phyloP scores from a whole-genome alignment of 2,797 vertebrate species.

The Chaunax sp. region DNA sequence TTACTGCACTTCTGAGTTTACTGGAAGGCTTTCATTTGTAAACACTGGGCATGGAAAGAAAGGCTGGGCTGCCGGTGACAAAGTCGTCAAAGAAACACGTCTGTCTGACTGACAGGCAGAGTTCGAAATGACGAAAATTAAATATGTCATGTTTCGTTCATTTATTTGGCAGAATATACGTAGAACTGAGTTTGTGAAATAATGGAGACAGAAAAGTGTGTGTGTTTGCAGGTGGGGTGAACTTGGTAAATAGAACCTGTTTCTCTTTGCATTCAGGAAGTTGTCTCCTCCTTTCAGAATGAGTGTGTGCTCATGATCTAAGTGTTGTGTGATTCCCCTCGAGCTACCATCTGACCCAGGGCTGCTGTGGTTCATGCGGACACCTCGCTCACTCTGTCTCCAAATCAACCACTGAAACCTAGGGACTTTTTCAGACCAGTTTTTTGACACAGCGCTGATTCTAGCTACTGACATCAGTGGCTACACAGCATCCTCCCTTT shows the following conservation, averaged over 20 bases:
- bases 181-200: too few relatives aligned
- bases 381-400: slow-evolving; percentile 76
- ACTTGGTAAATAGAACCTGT: slow-evolving; percentile 60
- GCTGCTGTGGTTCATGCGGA: slow-evolving; percentile 69
- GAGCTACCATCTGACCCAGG: slow-evolving; percentile 59
- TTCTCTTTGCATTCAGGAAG: slow-evolving; percentile 74
- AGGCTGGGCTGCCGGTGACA: slow-evolving; percentile 23
- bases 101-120: background rate
- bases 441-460: slow-evolving; percentile 29
- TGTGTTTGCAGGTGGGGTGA: background rate
- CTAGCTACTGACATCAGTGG: slow-evolving; percentile 33
- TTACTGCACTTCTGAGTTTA: slow-evolving; percentile 66
- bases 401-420: slow-evolving; percentile 70
- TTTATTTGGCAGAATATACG: background rate
- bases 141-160: slow-evolving; percentile 6
- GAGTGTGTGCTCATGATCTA: slow-evolving; percentile 73
- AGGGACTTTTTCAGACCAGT: slow-evolving; percentile 88
- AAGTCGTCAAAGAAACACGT: slow-evolving; percentile 48
- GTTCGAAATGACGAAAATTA: slow-evolving; percentile 34
- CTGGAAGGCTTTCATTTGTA: slow-evolving; percentile 79
- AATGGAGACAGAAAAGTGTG: too few relatives aligned
- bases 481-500: slow-evolving; percentile 17
- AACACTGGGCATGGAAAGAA: slow-evolving; percentile 70
- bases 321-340: slow-evolving; percentile 83
- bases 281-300: slow-evolving; percentile 81